Evolutionary conservation across 1,140 invertebrate genomes (phyloP), one percentile per base, ranked within the genome.

Genomic region (Phortica variegata): DNA sequence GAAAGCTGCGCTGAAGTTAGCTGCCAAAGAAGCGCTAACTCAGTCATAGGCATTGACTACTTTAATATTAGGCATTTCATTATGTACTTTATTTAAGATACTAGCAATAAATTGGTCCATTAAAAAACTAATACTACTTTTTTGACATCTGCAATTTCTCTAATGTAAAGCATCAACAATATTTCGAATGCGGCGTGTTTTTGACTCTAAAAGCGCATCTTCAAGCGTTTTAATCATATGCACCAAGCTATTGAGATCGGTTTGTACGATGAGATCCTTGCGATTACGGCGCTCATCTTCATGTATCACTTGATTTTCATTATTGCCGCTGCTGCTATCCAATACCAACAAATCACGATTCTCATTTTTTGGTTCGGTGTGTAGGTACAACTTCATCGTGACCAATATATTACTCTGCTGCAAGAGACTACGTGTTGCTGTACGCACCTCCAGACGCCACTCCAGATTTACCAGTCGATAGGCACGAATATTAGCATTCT

Each of bases 1-100:
- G 54, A 82, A 79, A 53, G 54, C 58, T 5, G 56, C 60, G 7
- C 39, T 73, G 1, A 65, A 77, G n/a, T 56, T 63, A 6, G 58
- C 55, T 20, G 71, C 71, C 3, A 49, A 47, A 19, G 59, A 70
- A 17, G 56, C 65, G 8, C 49, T 73, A 29, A 47, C 54, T 29
- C 44, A 48, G n/a, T 12, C 12, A n/a, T n/a, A n/a, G 2, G 33
- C 49, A 13, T 20, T 41, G 13, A 47, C 58, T 29, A 7, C 4
- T 45, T 56, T 19, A 52, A 32, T 37, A 3, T 16, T 13, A 41
- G n/a, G 39, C 17, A 40, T 51, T 36, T 29, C 34, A 31, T 34
- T 41, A n/a, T n/a, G n/a, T n/a, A n/a, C n/a, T 47, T 43, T 54
- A 23, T 4, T 34, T 34, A 6, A 34, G 4, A 34, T 34, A 68